A percentile compares a stretch with the other conserved stretches of the same genome.
phyloP scores from a whole-genome alignment of 2,888 invertebrate genomes.

The Hyposoter dolosus region DNA sequence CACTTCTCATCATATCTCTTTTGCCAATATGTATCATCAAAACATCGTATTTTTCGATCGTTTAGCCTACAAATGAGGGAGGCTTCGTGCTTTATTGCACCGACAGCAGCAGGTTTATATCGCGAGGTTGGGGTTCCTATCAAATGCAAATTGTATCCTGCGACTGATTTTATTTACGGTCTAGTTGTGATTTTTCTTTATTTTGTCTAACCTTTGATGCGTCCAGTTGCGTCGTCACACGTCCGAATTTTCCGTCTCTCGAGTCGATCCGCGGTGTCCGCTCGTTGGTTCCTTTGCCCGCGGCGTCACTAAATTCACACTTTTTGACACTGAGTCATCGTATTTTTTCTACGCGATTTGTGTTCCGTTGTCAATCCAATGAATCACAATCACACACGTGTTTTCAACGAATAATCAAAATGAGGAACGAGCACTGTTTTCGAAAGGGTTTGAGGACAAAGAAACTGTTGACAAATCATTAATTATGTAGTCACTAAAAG shows the following conservation, averaged over 20 bases:
- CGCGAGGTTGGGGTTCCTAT: background rate
- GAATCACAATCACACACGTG: background rate
- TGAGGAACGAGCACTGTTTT: background rate
- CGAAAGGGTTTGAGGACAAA: background rate
- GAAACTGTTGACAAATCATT: background rate
- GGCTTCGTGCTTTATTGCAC: background rate
- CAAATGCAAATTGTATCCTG: too few species aligned
- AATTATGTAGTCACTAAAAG: background rate
- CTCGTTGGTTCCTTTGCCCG: too few species aligned
- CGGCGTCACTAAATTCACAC: too few species aligned
- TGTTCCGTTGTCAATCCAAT: background rate
- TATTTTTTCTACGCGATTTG: background rate
- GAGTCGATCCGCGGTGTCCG: too few species aligned
- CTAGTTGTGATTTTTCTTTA: too few species aligned
- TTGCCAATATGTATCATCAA: constrained; percentile 11
- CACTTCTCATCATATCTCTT: constrained; percentile 7
- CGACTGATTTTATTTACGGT: too few species aligned
- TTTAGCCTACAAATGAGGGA: constrained; percentile 1
- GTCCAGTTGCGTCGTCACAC: too few species aligned
- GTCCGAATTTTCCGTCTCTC: too few species aligned
- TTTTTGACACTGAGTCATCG: too few species aligned
- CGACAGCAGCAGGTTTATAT: background rate
- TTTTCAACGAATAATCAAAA: background rate
- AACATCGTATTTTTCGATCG: constrained; percentile 17
- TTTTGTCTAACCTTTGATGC: too few species aligned